Base-by-base conservation (phyloP, 53 echinoderm and acorn worm species). In the Actinopyga echinites region DNA sequence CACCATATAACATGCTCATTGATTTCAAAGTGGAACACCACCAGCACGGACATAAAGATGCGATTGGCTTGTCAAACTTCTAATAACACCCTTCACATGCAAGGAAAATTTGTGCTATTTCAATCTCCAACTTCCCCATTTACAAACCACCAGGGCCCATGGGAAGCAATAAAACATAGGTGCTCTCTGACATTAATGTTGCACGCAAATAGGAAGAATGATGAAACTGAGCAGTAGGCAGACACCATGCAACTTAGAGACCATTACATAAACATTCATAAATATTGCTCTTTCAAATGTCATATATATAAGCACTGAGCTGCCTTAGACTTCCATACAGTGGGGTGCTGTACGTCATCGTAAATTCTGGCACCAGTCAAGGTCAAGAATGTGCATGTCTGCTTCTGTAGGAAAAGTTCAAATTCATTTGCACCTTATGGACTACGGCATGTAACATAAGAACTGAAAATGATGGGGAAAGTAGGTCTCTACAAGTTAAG, bases 211-310 rank as follows among this genome's bases (percentile, higher is more conserved):
- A 69, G 23, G 69, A 69, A 69, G 69, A 69, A 40, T 38, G 35
- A 69, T 69, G 69, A 38, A 34, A 40, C 40, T 44, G 36, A 38
- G 22, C 23, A 69, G 20, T 69, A 24, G 40, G 69, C 23, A 36
- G 69, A 69, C 69, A 69, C 43, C 44, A 38, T 69, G 69, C 38
- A 38, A 69, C 69, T 69, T 22, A 13, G 69, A 69, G 69, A 69
- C 69, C 69, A 69, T 69, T 69, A 69, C 69, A 69, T 69, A 69
- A 69, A 69, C 69, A 69, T 40, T 69, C 69, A 69, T 69, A 69
- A 38, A 69, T 69, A 69, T 69, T 69, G 40, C 37, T 69, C 69
- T 69, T 69, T 69, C 69, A 69, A 69, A 69, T 43, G 69, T 69
- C 69, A 69, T 69, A 69, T 38, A 69, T 34, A 38, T 38, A 36